Base-by-base conservation (phyloP, 2,113 vertebrate species). In the Cardinalis cardinalis region DNA sequence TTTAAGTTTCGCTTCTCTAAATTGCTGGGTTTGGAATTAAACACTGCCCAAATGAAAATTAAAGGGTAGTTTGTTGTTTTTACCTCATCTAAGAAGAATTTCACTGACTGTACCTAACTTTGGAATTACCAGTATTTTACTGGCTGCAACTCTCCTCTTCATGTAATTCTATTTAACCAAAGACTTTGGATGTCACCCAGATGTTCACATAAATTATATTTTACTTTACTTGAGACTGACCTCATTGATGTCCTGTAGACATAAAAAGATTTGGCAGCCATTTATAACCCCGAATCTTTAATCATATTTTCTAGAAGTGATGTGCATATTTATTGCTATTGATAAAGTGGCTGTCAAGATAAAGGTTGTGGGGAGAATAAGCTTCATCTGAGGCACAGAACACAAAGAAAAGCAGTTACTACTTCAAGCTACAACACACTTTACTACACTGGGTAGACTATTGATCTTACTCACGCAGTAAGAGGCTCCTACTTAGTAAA, bases 11-110 rank as follows among this genome's bases (percentile, higher is more conserved):
- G 2, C 18, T 80, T 77, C 64, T 40, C 56, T 86, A 83, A 91
- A 83, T 92, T 94, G 23, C 51, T 77, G 38, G 68, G 32, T 95
- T 86, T 4, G 6, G 55, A 90, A 49, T 87, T 41, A 78, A 89
- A 58, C 31, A 31, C 6, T 65, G 53, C 5, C 44, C 63, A 81
- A 48, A 79, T 23, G 34, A 81, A 93, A 93, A 75, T 60, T 80
- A 94, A 90, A 84, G 52, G 32, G 25, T 78, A 52, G 41, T 53
- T 23, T 84, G 53, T 44, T 4, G 3, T 65, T 88, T 92, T 87
- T 93, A 68, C 56, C 44, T 68, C 91, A 92, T 55, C 34, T 65
- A 51, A 87, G 70, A 92, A 92, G 60, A 89, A 94, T 92, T 94
- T 83, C 26, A 76, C 55, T 43, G 65, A 23, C 68, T 52, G 15